Percentiles rank a stretch among this genome's conserved stretches.
Conservation (phyloP, 1,140 invertebrate species). For the Fragariocoptes setiger region DNA sequence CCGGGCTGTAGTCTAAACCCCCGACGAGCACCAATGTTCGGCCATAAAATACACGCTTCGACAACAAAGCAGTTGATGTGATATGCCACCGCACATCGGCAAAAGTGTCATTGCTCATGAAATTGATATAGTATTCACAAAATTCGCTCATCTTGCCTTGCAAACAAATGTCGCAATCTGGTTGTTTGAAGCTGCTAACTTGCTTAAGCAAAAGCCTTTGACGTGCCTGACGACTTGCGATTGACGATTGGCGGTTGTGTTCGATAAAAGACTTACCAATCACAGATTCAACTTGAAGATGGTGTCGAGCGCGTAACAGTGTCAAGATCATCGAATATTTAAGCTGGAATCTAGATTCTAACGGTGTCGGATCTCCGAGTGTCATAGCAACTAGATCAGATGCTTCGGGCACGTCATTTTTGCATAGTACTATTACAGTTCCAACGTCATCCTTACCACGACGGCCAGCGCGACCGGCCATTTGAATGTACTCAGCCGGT, state of each 20-base stretch:
- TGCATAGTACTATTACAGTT: constrained; percentile 74
- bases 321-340: constrained; percentile 84
- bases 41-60: not conserved
- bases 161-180: constrained; percentile 7
- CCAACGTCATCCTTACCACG: constrained; percentile 68
- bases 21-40: not conserved
- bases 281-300: constrained; percentile 67
- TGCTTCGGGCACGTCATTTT: constrained; percentile 33
- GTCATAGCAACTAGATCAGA: constrained; percentile 50
- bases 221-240: not conserved
- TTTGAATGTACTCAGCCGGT: constrained; percentile 80
- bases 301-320: constrained; percentile 37
- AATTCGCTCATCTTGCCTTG: constrained; percentile 1
- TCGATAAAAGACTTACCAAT: constrained; percentile 75
- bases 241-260: constrained; percentile 21
- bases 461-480: constrained; percentile 83
- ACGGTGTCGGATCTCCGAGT: constrained; percentile 24
- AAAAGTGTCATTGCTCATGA: not conserved
- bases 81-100: not conserved
- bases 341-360: constrained; percentile 63
- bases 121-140: not conserved
- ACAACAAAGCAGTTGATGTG: not conserved
- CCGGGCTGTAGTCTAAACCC: not conserved
- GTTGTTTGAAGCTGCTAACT: constrained; percentile 2
- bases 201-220: constrained; percentile 3